Evolutionary conservation across 2,113 vertebrate species (phyloP), one percentile per base, ranked within the genome.

Genomic region (Paraplagusia blochii): DNA sequence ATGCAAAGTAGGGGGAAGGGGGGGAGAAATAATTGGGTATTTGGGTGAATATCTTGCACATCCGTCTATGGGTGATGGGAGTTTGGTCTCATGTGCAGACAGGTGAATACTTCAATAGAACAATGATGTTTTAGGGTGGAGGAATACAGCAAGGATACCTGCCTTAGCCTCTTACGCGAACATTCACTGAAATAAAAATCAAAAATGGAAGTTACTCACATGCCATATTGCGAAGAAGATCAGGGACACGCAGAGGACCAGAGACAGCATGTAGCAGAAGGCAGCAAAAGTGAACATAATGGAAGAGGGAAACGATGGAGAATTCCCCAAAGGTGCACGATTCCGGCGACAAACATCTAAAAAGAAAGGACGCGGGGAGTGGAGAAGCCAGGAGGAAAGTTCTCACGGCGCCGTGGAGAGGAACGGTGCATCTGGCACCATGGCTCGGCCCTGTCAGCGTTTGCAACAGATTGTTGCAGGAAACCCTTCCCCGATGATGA

Each of bases 221-320:
- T 97, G 95, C 95, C 95, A 97, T 86, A 98, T 95, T 49, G 95
- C 95, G 84, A 97, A 98, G 88, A 98, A 97, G 90, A 98, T 95
- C 63, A 97, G 93, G 5, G 95, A 95, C 6, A 94, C 95, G 29
- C 94, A 95, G 60, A 98, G 93, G 51, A 98, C 94, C 87, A 98
- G 88, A 33, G 95, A 95, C 55, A 98, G 92, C 95, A 98, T 97
- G 85, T 97, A 98, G 90, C 95, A 97, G 84, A 98, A 98, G 76
- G 95, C 95, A 73, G 95, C 95, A 83, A 97, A 97, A 57, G 95
- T 96, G 90, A 97, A 97, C 84, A 91, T 90, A 64, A 80, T 88
- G 83, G 74, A 82, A 78, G 42, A 10, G 60, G 77, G 50, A 66
- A 70, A 67, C 54, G 61, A 62, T 49, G 69, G 72, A 79, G 53